Conservation (phyloP, 2,888 invertebrate species). For the Stictocephala bisonia region DNA sequence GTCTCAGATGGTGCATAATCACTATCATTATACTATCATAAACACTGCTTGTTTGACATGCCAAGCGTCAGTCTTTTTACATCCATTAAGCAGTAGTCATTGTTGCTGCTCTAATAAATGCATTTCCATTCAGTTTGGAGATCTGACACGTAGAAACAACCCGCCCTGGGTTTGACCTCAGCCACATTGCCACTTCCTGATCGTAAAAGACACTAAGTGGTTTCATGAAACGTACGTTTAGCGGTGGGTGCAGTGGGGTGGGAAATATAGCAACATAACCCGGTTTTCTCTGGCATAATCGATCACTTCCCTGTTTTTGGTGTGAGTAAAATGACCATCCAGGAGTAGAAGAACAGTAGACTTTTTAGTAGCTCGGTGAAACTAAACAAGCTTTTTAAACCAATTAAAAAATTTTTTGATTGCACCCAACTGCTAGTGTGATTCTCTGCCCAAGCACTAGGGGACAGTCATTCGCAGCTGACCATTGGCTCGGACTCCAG, state of each 20-base stretch:
- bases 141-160: conserved; percentile 58
- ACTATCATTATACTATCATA: conserved; percentile 57
- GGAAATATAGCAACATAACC: conserved; percentile 58
- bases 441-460: conserved; percentile 58
- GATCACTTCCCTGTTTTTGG: conserved; percentile 59
- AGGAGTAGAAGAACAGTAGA: conserved; percentile 61
- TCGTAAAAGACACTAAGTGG: conserved; percentile 58
- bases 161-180: conserved; percentile 57
- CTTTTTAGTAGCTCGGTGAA: conserved; percentile 57
- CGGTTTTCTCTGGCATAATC: conserved; percentile 55
- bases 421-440: conserved; percentile 60
- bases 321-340: conserved; percentile 62
- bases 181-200: conserved; percentile 54
- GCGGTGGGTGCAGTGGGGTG: conserved; percentile 59
- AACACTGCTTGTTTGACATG: conserved; percentile 59
- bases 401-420: conserved; percentile 60
- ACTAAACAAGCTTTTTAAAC: conserved; percentile 61
- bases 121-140: conserved; percentile 55
- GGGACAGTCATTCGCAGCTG: no score
- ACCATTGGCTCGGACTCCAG: conserved; percentile 52
- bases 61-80: conserved; percentile 60
- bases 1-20: conserved; percentile 58
- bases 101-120: conserved; percentile 57
- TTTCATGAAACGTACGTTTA: conserved; percentile 58
- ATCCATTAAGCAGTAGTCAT: conserved; percentile 60